phyloP scores from a whole-genome alignment of 2,888 invertebrate genomes.

The Caenorhabditis doughertyi region DNA sequence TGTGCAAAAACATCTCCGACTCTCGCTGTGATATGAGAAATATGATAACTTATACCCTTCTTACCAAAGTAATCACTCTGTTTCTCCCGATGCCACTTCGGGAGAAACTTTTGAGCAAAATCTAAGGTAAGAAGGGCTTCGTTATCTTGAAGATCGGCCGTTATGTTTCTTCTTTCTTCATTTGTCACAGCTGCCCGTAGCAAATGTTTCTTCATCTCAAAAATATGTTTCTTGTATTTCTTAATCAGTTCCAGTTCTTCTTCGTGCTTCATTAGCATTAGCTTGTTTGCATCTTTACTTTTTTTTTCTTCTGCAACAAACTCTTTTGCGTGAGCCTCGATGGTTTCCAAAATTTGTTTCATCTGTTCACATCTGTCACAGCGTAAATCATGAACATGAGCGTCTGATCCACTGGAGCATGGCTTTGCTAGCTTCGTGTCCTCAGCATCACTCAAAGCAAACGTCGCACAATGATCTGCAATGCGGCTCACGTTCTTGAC shows the following conservation, averaged over 20 bases:
- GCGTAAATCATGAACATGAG: slow-evolving; percentile 39
- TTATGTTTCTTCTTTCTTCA: background rate
- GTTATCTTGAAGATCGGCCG: slow-evolving; percentile 1
- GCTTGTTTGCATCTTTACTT: no score
- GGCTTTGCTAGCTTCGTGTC: background rate
- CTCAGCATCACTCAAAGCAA: slow-evolving; percentile 38
- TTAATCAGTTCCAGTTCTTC: no score
- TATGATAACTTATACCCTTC: slow-evolving; percentile 3
- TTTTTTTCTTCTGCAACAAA: background rate
- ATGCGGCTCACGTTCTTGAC: slow-evolving; percentile 30
- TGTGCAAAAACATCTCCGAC: background rate
- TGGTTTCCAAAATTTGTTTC: no score
- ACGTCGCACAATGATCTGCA: slow-evolving; percentile 44
- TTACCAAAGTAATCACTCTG: slow-evolving; percentile 9
- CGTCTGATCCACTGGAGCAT: background rate
- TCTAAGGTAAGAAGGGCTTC: slow-evolving; percentile 35
- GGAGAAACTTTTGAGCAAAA: slow-evolving; percentile 15
- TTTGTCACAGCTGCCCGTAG: slow-evolving; percentile 9
- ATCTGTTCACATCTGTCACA: slow-evolving; percentile 38
- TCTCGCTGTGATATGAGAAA: background rate
- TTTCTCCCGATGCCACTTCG: background rate
- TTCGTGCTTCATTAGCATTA: no score
- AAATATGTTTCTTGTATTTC: background rate
- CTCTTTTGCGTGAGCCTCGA: no score
- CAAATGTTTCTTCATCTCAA: slow-evolving; percentile 30